Base-by-base conservation (phyloP, 2,888 invertebrate species). In the Shargacucullia verbasci region DNA sequence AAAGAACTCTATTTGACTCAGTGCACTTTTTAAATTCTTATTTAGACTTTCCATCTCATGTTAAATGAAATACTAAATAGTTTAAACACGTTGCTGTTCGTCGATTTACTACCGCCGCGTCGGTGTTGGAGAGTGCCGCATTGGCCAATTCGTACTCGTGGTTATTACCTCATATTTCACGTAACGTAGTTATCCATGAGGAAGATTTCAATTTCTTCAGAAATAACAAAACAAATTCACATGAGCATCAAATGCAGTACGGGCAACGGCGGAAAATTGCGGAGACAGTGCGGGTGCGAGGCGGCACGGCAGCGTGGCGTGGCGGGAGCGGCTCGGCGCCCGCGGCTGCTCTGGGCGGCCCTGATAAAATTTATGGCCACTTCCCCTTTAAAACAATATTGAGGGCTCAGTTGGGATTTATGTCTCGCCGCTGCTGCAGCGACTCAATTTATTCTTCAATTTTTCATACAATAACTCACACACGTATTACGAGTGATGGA, bases 301-400 rank as follows among this genome's bases (percentile, higher is more conserved):
- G 74, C 66, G 79, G 61, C 46, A 13, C 69, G 49, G 78, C 63
- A 74, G 66, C 68, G 76, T 69, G 70, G 73, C 78, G 73, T 68
- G 70, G 72, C 77, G 72, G 67, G 72, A 70, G 77, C 68, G 70
- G 76, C 68, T 78, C 79, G 81, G 81, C 76, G 83, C 80, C 78
- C 82, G 83, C 82, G 82, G 85, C 85, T 73, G 81, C 80, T 79
- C 88, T 92, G 92, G 87, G 88, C 90, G 88, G 89, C 88, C 90
- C 90, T 92, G 94, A 94, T 94, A 94, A 93, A 94, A 94, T 94
- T 94, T 94, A 94, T 94, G 94, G 92, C 92, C 91, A 92, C 93
- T 92, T 93, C 92, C 94, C 92, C 93, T 94, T 94, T 94, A 94
- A 94, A 94, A 94, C 94, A 94, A 94, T 94, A 94, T 94, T 94